Percentiles rank a stretch among this genome's conserved stretches.
Conservation (phyloP, 2,797 vertebrate genomes). For the Urophycis tenuis region DNA sequence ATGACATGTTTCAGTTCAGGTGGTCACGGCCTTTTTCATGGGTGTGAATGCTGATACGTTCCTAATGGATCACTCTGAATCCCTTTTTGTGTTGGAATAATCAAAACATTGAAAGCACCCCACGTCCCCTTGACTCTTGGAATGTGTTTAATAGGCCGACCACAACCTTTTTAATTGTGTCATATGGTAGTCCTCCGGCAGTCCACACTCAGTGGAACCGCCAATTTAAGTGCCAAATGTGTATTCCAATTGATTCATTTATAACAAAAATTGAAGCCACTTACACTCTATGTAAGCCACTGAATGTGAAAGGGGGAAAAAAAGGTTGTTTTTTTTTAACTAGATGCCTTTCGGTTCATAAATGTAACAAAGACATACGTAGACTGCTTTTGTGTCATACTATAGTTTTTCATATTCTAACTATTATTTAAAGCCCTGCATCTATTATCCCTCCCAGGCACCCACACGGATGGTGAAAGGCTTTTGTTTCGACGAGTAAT, state of each 20-base stretch:
- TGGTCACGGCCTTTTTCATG: not conserved
- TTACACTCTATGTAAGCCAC: conserved; percentile 9
- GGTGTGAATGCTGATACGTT: not conserved
- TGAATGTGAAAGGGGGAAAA: not conserved
- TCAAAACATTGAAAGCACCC: not conserved
- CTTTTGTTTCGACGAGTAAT: not conserved
- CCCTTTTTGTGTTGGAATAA: not conserved
- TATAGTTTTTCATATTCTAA: not conserved
- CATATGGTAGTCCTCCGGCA: not conserved
- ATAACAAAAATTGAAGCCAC: not conserved
- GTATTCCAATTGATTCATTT: not conserved
- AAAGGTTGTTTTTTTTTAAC: not conserved
- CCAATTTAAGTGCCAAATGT: conserved; percentile 25
- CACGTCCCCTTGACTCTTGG: not conserved
- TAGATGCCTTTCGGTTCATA: conserved; percentile 20
- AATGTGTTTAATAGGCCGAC: not conserved
- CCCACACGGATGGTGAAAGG: not conserved
- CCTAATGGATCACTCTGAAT: not conserved
- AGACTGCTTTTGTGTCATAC: conserved; percentile 4
- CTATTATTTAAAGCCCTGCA: not conserved
- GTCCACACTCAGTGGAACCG: not conserved
- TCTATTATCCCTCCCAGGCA: conserved; percentile 1
- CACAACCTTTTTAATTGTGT: not conserved
- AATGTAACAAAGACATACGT: not conserved
- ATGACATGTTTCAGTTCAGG: not conserved